Evolutionary conservation across 2,113 vertebrate species (phyloP).

Genomic region (Pogona vitticeps): DNA sequence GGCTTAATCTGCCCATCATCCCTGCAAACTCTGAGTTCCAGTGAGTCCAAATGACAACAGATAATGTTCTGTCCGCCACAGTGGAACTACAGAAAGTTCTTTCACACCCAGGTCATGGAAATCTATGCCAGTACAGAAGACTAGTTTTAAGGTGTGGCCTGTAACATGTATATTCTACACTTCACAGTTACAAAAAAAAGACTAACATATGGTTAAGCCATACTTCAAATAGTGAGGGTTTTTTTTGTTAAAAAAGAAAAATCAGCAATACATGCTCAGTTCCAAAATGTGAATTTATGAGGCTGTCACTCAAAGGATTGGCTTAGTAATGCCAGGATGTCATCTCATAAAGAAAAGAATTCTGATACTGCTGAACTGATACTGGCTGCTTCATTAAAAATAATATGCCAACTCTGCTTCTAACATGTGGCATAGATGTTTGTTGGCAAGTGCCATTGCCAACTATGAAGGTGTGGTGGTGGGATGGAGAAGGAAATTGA

Average conservation of each 20-base stretch:
- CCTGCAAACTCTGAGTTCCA: too few relatives aligned
- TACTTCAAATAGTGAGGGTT: not conserved
- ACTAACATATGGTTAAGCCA: not conserved
- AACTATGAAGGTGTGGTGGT: not conserved
- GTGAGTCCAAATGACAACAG: too few relatives aligned
- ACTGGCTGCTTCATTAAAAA: not conserved
- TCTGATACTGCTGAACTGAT: not conserved
- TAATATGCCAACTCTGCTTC: not conserved
- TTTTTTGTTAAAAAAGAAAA: too few relatives aligned
- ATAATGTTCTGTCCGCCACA: too few relatives aligned
- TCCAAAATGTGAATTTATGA: not conserved
- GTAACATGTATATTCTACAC: not conserved
- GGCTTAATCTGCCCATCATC: too few relatives aligned
- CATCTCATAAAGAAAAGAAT: not conserved
- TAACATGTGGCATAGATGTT: not conserved
- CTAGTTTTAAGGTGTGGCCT: too few relatives aligned
- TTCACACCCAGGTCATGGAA: too few relatives aligned
- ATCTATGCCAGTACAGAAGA: too few relatives aligned
- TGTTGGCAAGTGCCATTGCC: not conserved
- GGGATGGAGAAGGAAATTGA: too few relatives aligned
- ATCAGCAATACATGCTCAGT: too few relatives aligned
- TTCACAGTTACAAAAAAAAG: not conserved
- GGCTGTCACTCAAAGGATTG: not conserved
- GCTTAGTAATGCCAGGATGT: not conserved
- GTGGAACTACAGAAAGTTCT: too few relatives aligned